Base-by-base conservation (phyloP, 2,797 vertebrate genomes). In the Typhlichthys subterraneus region DNA sequence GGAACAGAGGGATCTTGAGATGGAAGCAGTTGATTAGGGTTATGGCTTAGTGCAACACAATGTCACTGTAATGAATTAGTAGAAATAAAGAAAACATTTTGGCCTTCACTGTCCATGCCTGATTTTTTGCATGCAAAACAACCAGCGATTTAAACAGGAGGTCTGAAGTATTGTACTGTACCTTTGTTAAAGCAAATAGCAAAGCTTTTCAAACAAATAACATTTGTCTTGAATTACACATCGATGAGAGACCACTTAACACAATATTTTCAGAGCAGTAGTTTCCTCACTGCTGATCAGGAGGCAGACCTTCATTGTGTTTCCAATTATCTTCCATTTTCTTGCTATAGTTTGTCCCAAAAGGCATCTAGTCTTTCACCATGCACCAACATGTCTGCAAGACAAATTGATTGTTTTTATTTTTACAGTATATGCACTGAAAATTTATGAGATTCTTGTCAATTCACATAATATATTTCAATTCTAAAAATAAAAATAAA, bases 1-100 rank as follows among this genome's bases (percentile, higher is more conserved):
- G 62, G 70, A 78, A 58, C 72, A 85, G 73, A 87, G 82, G 81
- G 85, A 91, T 77, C 65, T 85, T 75, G 91, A 92, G 57, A 89
- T 93, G 83, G 87, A 91, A 73, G 82, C 86, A 0, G 91, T 93
- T 51, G 91, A 94, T 82, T 94, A 82, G 85, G 55, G 59, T 31
- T n/a, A 45, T 17, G 62, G 55, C 51, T 13, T 33, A 48, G 61
- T 61, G 42, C 15, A n/a, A 17, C 15, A 19, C 14, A 46, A 74
- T 33, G 13, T 46, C 52, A 17, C 51, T 45, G 53, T 71, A 53
- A 61, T 48, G 1, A 33, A 77, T 80, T 79, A 42, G 58, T 29
- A 57, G 50, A 56, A 85, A 89, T 84, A 85, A 89, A 86, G 74
- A 53, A 75, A 58, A 86, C 76, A 11, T 15, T 29, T 29, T 29